Percentiles rank a stretch among this genome's conserved stretches.
These are phyloP conservation scores for Microplitis mediator DNA, from an alignment of 1,140 invertebrate genomes.

Conservation along the genomic window DNA sequence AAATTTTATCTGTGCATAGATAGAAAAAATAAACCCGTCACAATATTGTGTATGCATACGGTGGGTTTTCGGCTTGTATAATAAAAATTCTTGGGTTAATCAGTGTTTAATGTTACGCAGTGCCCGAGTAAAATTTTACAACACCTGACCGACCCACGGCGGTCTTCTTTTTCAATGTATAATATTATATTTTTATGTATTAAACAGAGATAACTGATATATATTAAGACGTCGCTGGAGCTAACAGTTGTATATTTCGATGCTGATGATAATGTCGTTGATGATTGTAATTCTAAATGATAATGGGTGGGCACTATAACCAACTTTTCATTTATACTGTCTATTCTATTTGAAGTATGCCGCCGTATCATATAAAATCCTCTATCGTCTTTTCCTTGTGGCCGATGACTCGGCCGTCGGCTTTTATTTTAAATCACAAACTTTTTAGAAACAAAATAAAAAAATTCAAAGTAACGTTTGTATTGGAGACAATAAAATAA, in stretches of 20 bases:
- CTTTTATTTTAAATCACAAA: too few species aligned
- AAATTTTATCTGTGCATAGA: not conserved
- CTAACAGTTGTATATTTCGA: not conserved
- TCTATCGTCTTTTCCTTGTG: not conserved
- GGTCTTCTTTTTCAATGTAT: conserved; percentile 23
- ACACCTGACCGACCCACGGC: conserved; percentile 33
- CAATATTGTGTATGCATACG: too few species aligned
- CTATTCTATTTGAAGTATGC: conserved; percentile 34
- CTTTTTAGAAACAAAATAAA: too few species aligned
- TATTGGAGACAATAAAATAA: too few species aligned
- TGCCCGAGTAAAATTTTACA: conserved; percentile 42
- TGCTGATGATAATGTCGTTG: not conserved
- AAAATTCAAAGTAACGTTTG: too few species aligned
- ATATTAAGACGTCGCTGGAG: not conserved
- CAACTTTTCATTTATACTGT: conserved; percentile 10
- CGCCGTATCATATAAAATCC: conserved; percentile 23
- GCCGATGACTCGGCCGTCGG: too few species aligned
- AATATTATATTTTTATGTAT: not conserved
- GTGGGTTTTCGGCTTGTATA: conserved; percentile 5
- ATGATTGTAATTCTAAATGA: not conserved
- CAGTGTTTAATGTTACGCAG: conserved; percentile 48
- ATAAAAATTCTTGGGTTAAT: conserved; percentile 56
- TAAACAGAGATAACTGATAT: not conserved
- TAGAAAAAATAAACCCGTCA: not conserved
- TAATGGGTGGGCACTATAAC: not conserved